Evolutionary conservation across 2,797 vertebrate species (phyloP), one percentile per base, ranked within the genome.

Genomic region (Sciurus carolinensis): DNA sequence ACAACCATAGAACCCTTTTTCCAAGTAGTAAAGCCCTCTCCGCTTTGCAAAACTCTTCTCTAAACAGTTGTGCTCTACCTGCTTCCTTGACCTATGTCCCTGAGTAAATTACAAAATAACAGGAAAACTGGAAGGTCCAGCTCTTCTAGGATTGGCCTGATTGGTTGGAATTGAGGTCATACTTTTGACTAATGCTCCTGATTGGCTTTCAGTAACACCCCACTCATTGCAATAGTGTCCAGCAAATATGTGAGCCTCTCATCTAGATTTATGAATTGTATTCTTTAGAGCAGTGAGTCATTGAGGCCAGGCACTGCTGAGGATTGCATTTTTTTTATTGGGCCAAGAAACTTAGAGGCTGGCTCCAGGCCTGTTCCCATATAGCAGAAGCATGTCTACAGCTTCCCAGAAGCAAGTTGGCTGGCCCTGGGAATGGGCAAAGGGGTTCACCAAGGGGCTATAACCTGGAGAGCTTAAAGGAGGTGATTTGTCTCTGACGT

Each of bases 211-310:
- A 71, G 80, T 59, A 90, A 79, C 42, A n/a, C 12, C 44, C 95
- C 62, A 93, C 59, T 91, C 93, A 15, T 24, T 64, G 67, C 59
- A 86, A 80, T 28, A 73, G 62, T 67, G 75, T 59, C 83, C 90
- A 90, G 77, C 67, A 95, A 90, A 93, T 91, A 91, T 79, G 82
- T 42, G 77, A 95, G 67, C 69, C 81, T 95, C 96, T 92, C 93
- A 82, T 90, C 85, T 88, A 73, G 96, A 77, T 33, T 22, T 44
- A 50, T 95, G 91, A 98, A 80, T 93, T 97, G 95, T 94, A 72
- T 39, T 94, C 96, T 83, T 94, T 13, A 93, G 73, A 97, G 80
- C 89, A 93, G 85, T 94, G 97, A 97, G 95, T 97, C 97, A 95
- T 13, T 22, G 80, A 97, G 77, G 72, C 84, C 82, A 82, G 76